Conservation (phyloP, 2,797 vertebrate genomes). For the Enteromius anoplus region DNA sequence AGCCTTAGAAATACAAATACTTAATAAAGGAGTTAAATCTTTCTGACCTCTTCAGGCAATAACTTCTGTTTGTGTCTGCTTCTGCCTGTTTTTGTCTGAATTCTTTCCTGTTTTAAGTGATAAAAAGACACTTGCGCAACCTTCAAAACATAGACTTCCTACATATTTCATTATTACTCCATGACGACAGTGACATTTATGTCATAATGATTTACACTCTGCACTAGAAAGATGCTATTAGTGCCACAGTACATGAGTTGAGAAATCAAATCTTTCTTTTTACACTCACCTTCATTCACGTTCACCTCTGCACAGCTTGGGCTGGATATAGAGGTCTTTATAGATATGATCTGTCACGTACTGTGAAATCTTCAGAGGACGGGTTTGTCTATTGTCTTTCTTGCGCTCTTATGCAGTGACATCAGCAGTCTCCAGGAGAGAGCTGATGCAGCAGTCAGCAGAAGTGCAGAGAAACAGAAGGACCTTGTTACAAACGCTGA, state of each 20-base stretch:
- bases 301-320: neutral
- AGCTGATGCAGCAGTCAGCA: constrained; percentile 8
- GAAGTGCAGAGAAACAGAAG: constrained; percentile 1
- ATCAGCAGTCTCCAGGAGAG: constrained; percentile 24
- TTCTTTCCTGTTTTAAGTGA: constrained; percentile 7
- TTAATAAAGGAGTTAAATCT: constrained; percentile 26
- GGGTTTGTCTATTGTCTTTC: constrained; percentile 4
- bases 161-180: constrained; percentile 3
- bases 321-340: neutral
- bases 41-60: neutral
- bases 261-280: neutral
- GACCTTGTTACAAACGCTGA: constrained; percentile 6
- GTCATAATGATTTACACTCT: neutral
- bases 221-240: neutral
- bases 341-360: constrained; percentile 34
- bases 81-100: constrained; percentile 34
- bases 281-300: neutral
- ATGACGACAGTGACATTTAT: neutral
- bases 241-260: neutral
- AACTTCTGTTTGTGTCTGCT: neutral
- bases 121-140: neutral
- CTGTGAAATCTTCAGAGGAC: constrained; percentile 19
- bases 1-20: neutral
- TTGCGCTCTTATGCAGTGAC: constrained; percentile 15
- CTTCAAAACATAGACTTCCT: neutral